These are phyloP conservation scores for Corythornis madagascariensis DNA, from an alignment of 2,113 vertebrate species.

Conservation along the genomic window DNA sequence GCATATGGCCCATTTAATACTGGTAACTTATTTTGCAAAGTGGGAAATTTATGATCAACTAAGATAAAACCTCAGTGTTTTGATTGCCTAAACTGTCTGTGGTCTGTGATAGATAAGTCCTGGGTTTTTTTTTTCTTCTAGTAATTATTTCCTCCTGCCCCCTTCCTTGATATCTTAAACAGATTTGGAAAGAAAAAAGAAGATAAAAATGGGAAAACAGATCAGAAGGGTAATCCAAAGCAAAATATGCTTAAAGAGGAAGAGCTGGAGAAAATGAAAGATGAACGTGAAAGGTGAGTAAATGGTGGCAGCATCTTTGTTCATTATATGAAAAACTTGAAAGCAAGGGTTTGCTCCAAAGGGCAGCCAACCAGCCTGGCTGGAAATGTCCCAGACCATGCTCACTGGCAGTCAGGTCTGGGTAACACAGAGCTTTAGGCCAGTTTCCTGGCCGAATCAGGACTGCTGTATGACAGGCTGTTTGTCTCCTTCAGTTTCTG, in stretches of 20 bases:
- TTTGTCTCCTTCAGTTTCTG: neutral
- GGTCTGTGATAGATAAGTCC: neutral
- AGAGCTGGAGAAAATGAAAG: slow-evolving; percentile 87
- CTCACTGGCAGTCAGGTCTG: neutral
- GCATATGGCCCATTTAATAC: neutral
- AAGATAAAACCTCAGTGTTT: neutral
- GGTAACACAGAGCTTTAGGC: neutral
- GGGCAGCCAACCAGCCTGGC: neutral
- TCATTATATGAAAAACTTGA: neutral
- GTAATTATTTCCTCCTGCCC: slow-evolving; percentile 9
- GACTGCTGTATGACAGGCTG: neutral
- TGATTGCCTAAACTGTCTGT: neutral
- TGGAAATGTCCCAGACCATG: neutral
- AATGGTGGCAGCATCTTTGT: neutral
- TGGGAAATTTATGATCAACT: neutral
- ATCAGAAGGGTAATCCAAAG: slow-evolving; percentile 79
- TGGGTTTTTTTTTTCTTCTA: neutral
- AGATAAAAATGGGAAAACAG: slow-evolving; percentile 83
- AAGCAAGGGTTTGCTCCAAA: neutral
- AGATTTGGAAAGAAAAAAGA: slow-evolving; percentile 97
- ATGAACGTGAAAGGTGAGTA: slow-evolving; percentile 82
- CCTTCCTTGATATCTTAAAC: slow-evolving; percentile 37
- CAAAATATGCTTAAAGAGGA: slow-evolving; percentile 81
- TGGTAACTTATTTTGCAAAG: neutral
- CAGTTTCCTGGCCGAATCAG: fast-evolving